Conservation (phyloP, 2,113 vertebrate species). For the Stigmatopora nigra region DNA sequence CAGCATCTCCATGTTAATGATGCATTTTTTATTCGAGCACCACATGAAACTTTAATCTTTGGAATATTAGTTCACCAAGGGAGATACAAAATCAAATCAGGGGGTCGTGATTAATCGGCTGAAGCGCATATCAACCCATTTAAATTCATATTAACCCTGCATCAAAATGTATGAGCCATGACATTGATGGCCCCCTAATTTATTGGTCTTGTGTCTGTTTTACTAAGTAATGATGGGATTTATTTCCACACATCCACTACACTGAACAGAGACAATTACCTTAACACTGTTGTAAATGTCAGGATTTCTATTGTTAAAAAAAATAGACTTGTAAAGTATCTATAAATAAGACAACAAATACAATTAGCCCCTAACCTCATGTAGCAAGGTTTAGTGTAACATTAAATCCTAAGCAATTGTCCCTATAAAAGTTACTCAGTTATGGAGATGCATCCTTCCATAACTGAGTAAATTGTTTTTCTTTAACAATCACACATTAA, state of each 20-base stretch:
- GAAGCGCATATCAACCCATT: conserved; percentile 66
- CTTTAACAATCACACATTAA: background rate
- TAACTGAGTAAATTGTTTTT: background rate
- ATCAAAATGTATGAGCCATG: conserved; percentile 67
- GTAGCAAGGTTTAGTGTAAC: background rate
- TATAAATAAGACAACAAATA: background rate
- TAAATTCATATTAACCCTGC: conserved; percentile 71
- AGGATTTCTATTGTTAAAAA: background rate
- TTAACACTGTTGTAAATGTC: conserved; percentile 1
- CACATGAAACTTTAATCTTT: conserved; percentile 72
- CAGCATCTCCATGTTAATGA: conserved; percentile 61
- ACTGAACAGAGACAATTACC: background rate
- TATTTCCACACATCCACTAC: conserved; percentile 15
- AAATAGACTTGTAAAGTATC: background rate
- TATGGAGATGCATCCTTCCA: background rate
- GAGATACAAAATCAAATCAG: conserved; percentile 69
- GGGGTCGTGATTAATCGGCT: conserved; percentile 66
- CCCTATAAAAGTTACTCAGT: background rate
- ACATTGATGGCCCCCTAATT: conserved; percentile 56
- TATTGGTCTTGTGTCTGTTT: conserved; percentile 57
- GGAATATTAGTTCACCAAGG: conserved; percentile 68
- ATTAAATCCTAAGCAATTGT: background rate
- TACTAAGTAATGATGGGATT: conserved; percentile 50
- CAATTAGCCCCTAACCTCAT: background rate
- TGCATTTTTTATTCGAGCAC: conserved; percentile 68